Evolutionary conservation across 2,113 vertebrate genomes (phyloP).

Genomic region (Phrynosoma blainvillii): DNA sequence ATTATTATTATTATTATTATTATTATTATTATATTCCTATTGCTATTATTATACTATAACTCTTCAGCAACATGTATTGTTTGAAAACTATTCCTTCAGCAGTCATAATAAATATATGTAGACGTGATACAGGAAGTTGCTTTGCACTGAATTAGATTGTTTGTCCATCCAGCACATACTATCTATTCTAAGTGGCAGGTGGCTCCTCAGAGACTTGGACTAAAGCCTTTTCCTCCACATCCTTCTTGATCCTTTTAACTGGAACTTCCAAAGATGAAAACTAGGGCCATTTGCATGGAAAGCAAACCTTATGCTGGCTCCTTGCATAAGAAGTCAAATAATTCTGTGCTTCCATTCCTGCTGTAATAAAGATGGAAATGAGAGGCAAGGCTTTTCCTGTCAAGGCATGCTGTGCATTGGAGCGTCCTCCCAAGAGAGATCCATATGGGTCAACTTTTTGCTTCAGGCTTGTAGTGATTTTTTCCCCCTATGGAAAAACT

Average conservation of each 20-base stretch:
- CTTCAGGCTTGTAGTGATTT: background rate
- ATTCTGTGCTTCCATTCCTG: background rate
- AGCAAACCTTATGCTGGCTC: background rate
- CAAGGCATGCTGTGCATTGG: background rate
- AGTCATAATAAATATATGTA: too few relatives aligned
- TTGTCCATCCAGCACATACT: background rate
- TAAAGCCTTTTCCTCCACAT: background rate
- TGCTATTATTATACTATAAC: background rate
- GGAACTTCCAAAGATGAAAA: background rate
- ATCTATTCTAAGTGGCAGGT: background rate
- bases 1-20: too few relatives aligned
- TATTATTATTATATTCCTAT: too few relatives aligned
- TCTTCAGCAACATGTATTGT: background rate
- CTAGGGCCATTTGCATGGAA: background rate
- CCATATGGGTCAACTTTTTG: background rate
- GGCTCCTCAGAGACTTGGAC: background rate
- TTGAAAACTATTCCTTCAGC: background rate
- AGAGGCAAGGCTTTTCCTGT: background rate
- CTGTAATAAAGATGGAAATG: background rate
- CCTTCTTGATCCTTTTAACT: background rate
- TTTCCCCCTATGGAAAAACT: background rate
- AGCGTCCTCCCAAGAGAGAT: background rate
- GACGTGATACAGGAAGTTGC: too few relatives aligned
- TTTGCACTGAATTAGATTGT: background rate
- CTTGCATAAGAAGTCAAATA: background rate